Conservation (phyloP, 64 coral and sea anemone genomes). For the Acropora tenuis region DNA sequence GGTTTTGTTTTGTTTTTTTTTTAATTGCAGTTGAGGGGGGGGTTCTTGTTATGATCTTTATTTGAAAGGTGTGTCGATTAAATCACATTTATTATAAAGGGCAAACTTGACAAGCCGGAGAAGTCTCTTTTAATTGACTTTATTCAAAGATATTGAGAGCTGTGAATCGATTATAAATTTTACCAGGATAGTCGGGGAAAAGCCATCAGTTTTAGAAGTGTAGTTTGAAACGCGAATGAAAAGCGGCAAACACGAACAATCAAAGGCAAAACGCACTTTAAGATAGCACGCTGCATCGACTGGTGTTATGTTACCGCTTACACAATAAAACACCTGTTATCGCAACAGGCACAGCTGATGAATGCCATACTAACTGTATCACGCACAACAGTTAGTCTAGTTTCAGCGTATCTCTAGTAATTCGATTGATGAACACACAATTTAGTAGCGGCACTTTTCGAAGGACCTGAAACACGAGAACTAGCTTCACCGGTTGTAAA, state of each 20-base stretch:
- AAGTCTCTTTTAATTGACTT: too few relatives aligned
- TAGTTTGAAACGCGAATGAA: not conserved
- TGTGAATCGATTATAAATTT: not conserved
- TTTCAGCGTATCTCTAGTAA: not conserved
- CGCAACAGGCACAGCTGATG: conserved; percentile 14
- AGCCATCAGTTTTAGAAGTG: too few relatives aligned
- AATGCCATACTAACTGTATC: not conserved
- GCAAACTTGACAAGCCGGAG: too few relatives aligned
- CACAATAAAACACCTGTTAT: conserved; percentile 48
- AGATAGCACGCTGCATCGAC: conserved; percentile 4
- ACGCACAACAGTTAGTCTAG: not conserved
- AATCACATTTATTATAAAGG: too few relatives aligned
- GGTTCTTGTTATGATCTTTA: too few relatives aligned
- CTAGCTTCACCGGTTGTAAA: not conserved
- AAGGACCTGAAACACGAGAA: too few relatives aligned
- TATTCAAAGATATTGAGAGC: not conserved
- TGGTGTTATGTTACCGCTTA: not conserved
- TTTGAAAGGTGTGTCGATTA: too few relatives aligned
- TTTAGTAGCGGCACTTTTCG: too few relatives aligned
- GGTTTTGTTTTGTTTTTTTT: too few relatives aligned
- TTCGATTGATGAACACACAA: not conserved
- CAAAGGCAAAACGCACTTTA: too few relatives aligned
- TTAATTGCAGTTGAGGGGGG: too few relatives aligned
- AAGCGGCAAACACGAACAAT: not conserved
- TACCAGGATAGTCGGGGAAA: too few relatives aligned